phyloP scores from a whole-genome alignment of 2,113 vertebrate species.

The Mionectes macconnelli region DNA sequence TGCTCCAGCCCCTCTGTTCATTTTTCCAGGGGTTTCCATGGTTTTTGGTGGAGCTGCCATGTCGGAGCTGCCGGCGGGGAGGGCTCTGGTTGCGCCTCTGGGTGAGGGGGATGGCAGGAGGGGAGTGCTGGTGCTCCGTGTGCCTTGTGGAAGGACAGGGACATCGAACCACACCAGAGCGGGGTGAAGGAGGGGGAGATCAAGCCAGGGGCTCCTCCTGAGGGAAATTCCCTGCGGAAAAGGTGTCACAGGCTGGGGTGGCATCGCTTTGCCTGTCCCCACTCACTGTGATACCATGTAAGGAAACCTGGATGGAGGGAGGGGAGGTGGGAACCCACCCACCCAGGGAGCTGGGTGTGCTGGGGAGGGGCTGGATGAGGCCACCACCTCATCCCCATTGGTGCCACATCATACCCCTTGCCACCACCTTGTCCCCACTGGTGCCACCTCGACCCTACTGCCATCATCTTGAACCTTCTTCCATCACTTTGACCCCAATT shows the following conservation, averaged over 20 bases:
- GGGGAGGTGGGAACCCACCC: not conserved
- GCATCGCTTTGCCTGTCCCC: fast-evolving
- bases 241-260: not conserved
- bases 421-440: fast-evolving
- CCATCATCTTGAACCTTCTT: fast-evolving
- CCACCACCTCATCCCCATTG: not conserved
- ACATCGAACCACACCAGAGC: fast-evolving
- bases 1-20: fast-evolving
- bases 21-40: not conserved
- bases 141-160: not conserved
- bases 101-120: not conserved
- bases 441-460: not conserved
- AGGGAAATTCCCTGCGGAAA: fast-evolving
- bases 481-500: not conserved
- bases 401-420: not conserved
- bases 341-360: fast-evolving
- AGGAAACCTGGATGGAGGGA: fast-evolving
- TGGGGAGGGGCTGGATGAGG: fast-evolving
- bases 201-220: not conserved
- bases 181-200: not conserved
- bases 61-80: fast-evolving
- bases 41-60: not conserved
- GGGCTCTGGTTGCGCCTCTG: not conserved
- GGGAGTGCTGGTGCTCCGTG: fast-evolving
- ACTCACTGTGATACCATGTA: fast-evolving